A percentile compares a stretch with the other conserved stretches of the same genome.
Evolutionary conservation across 2,113 vertebrate species (phyloP).

Genomic region (Piaya cayana): DNA sequence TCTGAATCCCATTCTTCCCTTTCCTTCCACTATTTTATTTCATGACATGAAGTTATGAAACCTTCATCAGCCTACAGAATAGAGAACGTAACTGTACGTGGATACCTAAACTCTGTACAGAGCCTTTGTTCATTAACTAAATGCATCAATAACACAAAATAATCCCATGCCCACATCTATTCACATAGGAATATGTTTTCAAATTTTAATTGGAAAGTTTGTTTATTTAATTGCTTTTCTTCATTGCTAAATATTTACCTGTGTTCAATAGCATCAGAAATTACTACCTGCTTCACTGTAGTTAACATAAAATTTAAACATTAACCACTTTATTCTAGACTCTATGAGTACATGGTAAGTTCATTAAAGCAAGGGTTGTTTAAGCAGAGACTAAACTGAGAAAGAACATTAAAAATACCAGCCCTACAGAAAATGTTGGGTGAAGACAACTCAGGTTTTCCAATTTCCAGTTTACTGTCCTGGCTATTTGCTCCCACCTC

Average conservation of each 20-base stretch:
- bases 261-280: neutral
- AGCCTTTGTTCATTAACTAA: neutral
- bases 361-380: neutral
- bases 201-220: neutral
- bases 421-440: neutral
- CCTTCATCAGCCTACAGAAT: neutral
- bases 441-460: neutral
- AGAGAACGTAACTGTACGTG: neutral
- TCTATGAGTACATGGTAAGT: fast-evolving
- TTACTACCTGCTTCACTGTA: neutral
- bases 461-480: neutral
- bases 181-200: neutral
- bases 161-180: neutral
- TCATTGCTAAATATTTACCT: neutral
- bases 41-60: neutral
- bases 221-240: neutral
- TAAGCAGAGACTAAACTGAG: neutral
- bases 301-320: neutral
- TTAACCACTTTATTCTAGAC: neutral
- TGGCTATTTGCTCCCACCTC: neutral
- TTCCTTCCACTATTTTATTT: neutral
- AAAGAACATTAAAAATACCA: neutral
- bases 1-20: neutral
- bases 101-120: neutral
- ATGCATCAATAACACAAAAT: neutral